These are phyloP conservation scores for Perca fluviatilis DNA, from an alignment of 2,113 vertebrate genomes.

Conservation along the genomic window DNA sequence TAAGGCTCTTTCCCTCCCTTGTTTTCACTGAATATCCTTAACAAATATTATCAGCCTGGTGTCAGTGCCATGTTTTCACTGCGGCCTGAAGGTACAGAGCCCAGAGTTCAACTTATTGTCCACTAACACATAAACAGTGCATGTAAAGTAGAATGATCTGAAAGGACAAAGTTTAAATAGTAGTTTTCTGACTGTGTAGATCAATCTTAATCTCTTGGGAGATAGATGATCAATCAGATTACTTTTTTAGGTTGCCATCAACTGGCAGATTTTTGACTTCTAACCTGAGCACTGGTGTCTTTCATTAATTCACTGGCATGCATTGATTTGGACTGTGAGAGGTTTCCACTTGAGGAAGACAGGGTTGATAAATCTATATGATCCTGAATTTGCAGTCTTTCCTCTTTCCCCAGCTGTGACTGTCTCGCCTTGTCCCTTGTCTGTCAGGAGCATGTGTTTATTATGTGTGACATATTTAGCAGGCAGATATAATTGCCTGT, in stretches of 20 bases:
- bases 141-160: background rate
- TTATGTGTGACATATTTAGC: slow-evolving; percentile 82
- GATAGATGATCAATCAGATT: slow-evolving; percentile 4
- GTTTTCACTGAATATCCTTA: slow-evolving; percentile 77
- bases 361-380: slow-evolving; percentile 48
- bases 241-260: slow-evolving; percentile 6
- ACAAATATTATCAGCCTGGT: slow-evolving; percentile 76
- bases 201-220: slow-evolving; percentile 11
- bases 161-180: slow-evolving; percentile 17
- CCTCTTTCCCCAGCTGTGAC: slow-evolving; percentile 43
- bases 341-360: slow-evolving; percentile 47
- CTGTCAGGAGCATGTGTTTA: slow-evolving; percentile 78
- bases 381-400: slow-evolving; percentile 48
- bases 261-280: slow-evolving; percentile 28
- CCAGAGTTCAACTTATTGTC: slow-evolving; percentile 52
- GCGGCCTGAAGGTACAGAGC: slow-evolving; percentile 40
- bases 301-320: slow-evolving; percentile 40
- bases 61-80: slow-evolving; percentile 60
- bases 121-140: slow-evolving; percentile 23
- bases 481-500: slow-evolving; percentile 79
- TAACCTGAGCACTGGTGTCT: slow-evolving; percentile 12
- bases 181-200: slow-evolving; percentile 12
- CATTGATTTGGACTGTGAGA: slow-evolving; percentile 38
- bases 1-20: slow-evolving; percentile 70
- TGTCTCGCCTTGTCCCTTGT: slow-evolving; percentile 53